These are phyloP conservation scores for Tetramorium bicarinatum DNA, from an alignment of 2,888 invertebrate genomes.

Conservation along the genomic window DNA sequence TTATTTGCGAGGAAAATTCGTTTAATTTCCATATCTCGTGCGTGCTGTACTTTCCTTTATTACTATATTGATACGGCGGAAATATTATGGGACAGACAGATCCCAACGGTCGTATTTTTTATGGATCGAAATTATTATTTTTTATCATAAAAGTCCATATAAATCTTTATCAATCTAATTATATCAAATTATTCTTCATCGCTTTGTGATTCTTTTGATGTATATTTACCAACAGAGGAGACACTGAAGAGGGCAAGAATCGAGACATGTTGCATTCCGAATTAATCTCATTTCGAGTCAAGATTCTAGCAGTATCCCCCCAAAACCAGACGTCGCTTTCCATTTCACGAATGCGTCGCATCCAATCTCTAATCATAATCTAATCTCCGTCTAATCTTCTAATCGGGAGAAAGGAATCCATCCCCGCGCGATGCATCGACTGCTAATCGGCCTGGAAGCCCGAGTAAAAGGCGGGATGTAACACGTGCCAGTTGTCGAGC, in stretches of 20 bases:
- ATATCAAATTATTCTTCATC: neutral
- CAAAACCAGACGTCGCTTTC: conserved; percentile 10
- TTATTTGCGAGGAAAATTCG: conserved; percentile 31
- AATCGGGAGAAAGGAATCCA: conserved; percentile 55
- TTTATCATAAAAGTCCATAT: neutral
- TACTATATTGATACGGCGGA: conserved; percentile 9
- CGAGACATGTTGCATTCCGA: neutral
- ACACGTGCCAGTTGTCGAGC: conserved; percentile 44
- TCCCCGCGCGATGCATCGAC: conserved; percentile 31
- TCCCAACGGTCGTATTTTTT: neutral
- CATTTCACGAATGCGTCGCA: neutral
- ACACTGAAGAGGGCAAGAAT: neutral
- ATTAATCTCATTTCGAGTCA: conserved; percentile 18
- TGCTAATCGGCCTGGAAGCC: conserved; percentile 60
- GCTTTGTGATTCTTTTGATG: neutral
- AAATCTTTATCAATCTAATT: neutral
- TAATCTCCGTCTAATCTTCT: conserved; percentile 67
- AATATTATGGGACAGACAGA: neutral
- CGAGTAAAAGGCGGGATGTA: conserved; percentile 24
- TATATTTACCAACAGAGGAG: neutral
- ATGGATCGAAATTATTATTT: neutral
- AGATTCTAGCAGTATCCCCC: neutral
- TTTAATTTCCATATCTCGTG: conserved; percentile 18
- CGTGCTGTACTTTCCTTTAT: neutral
- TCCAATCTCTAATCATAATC: conserved; percentile 19